These are phyloP conservation scores for Strigamia transsilvanica DNA, from an alignment of 2,888 invertebrate species.

Conservation along the genomic window DNA sequence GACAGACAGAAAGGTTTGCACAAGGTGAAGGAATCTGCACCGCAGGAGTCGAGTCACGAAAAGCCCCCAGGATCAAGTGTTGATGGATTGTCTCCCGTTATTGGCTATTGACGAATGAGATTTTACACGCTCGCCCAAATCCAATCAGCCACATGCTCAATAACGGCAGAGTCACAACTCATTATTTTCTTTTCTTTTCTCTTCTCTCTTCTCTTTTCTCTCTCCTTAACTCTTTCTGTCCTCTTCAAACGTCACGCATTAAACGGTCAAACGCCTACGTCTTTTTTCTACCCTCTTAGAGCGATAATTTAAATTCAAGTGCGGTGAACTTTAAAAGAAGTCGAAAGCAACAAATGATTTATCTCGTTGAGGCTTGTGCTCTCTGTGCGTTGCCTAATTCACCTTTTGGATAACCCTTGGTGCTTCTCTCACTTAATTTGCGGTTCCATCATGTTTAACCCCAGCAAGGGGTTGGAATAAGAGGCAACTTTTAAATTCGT, in stretches of 20 bases:
- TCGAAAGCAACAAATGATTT: conserved; percentile 37
- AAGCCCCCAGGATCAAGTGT: conserved; percentile 42
- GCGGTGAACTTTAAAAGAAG: conserved; percentile 28
- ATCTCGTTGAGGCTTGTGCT: conserved; percentile 20
- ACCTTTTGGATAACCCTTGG: conserved; percentile 42
- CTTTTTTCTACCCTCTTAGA: neutral
- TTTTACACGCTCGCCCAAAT: conserved; percentile 44
- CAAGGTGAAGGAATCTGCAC: conserved; percentile 34
- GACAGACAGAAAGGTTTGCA: conserved; percentile 8
- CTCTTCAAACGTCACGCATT: neutral
- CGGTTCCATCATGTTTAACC: conserved; percentile 44
- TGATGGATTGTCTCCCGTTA: conserved; percentile 44
- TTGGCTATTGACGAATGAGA: conserved; percentile 44
- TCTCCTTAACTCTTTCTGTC: conserved; percentile 5
- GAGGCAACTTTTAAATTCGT: conserved; percentile 36
- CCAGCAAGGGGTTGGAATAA: conserved; percentile 32
- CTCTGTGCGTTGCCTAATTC: conserved; percentile 27
- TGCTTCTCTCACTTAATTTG: conserved; percentile 44
- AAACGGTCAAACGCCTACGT: too few species aligned
- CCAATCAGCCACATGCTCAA: conserved; percentile 39
- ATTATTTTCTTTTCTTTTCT: neutral
- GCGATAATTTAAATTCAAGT: conserved; percentile 7
- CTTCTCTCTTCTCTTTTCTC: neutral
- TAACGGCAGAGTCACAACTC: conserved; percentile 32
- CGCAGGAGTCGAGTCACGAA: conserved; percentile 42